Evolutionary conservation across 2,797 vertebrate genomes (phyloP), one percentile per base, ranked within the genome.

Genomic region (Benthosema pterotum): DNA sequence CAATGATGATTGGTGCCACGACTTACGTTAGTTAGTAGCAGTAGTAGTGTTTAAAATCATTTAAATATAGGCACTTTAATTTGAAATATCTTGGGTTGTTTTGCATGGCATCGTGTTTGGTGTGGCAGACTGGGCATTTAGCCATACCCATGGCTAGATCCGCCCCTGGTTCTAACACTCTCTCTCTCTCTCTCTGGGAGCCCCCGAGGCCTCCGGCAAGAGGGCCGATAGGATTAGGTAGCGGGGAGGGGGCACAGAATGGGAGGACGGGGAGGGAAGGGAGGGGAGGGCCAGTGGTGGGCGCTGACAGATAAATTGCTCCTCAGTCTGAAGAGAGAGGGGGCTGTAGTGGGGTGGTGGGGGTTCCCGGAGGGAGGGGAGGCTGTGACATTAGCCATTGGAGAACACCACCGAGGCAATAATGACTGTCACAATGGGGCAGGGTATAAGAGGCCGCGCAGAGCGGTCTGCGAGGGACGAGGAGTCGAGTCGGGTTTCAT

Each of bases 301-400:
- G 85, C 77, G 89, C 89, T 92, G 91, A 93, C 90, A 91, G 90
- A 91, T 91, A 89, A 92, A 93, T 93, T 89, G 88, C 90, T 86
- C 83, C 75, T 90, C 87, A 70, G 83, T 88, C 79, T 84, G 75
- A 66, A 82, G 80, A 78, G 83, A 67, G 77, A 82, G 80, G 77
- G 83, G 68, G 77, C 87, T 69, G 59, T 77, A 89, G 82, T n/a
- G 85, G 32, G 82, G 80, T 87, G 75, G 73, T 60, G 3, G 51
- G 66, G 80, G 79, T 88, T 85, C 85, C 88, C 28, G 25, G 81
- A 85, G 88, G 25, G 81, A 85, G 88, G 79, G 32, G 86, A 43
- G 72, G 75, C 82, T 73, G n/a, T n/a, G 85, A 85, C 87, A 86
- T 87, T 87, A 87, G 83, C 80, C 78, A 90, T 90, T 84, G 84